phyloP scores from a whole-genome alignment of 2,888 invertebrate genomes.

The Perizoma flavofasciatum region DNA sequence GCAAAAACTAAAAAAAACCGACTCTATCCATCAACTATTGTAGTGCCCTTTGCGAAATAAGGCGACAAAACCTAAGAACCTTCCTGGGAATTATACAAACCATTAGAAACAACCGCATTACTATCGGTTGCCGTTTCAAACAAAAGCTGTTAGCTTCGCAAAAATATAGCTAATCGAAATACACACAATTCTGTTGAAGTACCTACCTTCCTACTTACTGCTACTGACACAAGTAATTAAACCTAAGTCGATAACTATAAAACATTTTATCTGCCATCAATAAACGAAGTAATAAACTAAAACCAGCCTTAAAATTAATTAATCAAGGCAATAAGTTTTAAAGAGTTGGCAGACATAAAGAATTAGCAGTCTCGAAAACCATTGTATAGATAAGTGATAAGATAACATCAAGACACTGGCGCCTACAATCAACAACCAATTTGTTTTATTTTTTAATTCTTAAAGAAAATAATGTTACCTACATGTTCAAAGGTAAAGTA shows the following conservation, averaged over 20 bases:
- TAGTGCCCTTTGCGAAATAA: no score
- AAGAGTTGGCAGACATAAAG: conserved; percentile 40
- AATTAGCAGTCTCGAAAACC: conserved; percentile 42
- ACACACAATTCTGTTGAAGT: no score
- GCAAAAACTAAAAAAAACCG: no score
- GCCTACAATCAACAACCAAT: conserved; percentile 39
- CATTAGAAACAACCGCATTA: no score
- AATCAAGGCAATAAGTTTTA: conserved; percentile 36
- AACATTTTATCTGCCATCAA: conserved; percentile 14
- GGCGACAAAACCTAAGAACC: no score
- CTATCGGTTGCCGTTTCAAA: no score
- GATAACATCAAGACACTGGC: conserved; percentile 43
- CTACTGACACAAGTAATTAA: conserved; percentile 3
- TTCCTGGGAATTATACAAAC: no score
- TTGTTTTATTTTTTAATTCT: conserved; percentile 35
- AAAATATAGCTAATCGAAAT: no score
- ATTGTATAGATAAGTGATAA: conserved; percentile 45
- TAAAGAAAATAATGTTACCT: conserved; percentile 11
- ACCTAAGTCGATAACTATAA: conserved; percentile 16
- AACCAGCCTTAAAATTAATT: conserved; percentile 35
- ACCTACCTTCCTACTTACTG: background rate
- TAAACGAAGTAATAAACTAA: conserved; percentile 29
- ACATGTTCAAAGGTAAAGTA: conserved; percentile 6
- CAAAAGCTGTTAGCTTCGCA: no score
- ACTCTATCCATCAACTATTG: no score